phyloP scores from a whole-genome alignment of 2,888 invertebrate species.

The Eilema depressum region DNA sequence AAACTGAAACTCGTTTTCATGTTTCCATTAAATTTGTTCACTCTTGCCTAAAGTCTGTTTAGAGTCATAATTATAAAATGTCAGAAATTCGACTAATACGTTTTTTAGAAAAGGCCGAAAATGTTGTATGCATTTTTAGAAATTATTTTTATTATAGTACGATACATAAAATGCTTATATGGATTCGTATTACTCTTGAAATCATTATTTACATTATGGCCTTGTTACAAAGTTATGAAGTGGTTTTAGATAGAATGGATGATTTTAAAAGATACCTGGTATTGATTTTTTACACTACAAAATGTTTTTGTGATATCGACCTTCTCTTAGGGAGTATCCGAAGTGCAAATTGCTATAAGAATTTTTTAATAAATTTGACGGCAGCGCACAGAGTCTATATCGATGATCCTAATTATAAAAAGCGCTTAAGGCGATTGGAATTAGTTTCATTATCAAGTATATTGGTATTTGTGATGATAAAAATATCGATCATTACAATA shows the following conservation, averaged over 20 bases:
- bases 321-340: not conserved
- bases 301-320: not conserved
- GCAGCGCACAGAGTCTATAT: not conserved
- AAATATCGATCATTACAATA: not conserved
- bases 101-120: slow-evolving; percentile 11
- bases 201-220: not conserved
- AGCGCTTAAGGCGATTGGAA: not conserved
- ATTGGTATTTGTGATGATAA: not conserved
- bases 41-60: not conserved
- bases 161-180: slow-evolving; percentile 3
- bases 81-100: slow-evolving; percentile 1
- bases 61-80: not conserved
- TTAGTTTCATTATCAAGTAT: not conserved
- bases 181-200: slow-evolving; percentile 1
- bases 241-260: not conserved
- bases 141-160: slow-evolving; percentile 2
- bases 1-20: not conserved
- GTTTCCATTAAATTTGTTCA: not conserved
- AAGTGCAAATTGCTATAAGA: not conserved
- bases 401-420: not conserved
- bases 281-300: not conserved
- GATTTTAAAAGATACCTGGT: not conserved
- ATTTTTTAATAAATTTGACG: not conserved
- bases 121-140: slow-evolving; percentile 12
- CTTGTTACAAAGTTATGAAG: not conserved